Conservation (phyloP, 2,797 vertebrate species). For the Galagoides demidoff region DNA sequence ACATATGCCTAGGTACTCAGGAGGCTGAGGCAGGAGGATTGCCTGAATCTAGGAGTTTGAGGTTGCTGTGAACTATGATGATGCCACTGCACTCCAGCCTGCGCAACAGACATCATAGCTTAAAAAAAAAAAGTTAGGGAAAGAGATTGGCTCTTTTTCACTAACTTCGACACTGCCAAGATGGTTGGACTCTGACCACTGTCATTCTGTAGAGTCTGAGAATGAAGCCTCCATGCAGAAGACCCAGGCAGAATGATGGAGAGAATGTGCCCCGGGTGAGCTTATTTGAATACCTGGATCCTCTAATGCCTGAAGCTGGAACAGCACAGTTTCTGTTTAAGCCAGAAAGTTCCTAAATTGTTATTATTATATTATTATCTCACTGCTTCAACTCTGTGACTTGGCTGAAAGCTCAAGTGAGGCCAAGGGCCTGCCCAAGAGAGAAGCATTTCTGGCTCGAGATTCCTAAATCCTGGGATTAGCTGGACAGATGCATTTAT, state of each 20-base stretch:
- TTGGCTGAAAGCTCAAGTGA: neutral
- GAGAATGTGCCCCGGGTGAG: neutral
- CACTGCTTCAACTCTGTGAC: neutral
- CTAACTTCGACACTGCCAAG: neutral
- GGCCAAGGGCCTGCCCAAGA: neutral
- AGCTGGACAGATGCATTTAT: neutral
- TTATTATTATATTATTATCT: neutral
- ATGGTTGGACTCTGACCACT: neutral
- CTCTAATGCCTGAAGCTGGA: neutral
- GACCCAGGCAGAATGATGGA: neutral
- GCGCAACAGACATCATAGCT: neutral
- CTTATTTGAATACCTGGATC: neutral
- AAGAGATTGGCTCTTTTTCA: neutral
- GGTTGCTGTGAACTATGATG: neutral
- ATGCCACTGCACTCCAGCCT: neutral
- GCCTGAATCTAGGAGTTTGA: neutral
- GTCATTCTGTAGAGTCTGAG: neutral
- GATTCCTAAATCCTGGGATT: neutral
- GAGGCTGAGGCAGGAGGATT: neutral
- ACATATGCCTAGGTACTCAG: neutral
- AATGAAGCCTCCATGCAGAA: neutral
- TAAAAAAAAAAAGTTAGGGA: neutral
- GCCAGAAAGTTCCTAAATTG: neutral
- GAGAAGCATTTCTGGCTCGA: neutral
- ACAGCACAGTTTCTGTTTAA: neutral